Conservation (phyloP, 2,888 invertebrate genomes). For the Xanthostigma xanthostigma region DNA sequence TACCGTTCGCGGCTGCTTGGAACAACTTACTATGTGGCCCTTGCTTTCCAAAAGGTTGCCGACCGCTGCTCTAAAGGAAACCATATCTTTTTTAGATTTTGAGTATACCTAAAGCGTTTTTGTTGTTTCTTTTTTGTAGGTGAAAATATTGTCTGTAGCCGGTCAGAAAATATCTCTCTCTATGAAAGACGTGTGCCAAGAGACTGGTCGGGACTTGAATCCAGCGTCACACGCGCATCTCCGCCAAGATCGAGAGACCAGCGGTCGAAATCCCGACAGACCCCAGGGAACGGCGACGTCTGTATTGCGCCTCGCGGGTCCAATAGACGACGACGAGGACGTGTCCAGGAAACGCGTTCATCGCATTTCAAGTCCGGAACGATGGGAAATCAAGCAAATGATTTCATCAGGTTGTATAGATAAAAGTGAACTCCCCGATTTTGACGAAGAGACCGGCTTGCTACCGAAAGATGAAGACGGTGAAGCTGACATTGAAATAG, state of each 20-base stretch:
- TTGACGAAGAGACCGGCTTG: slow-evolving; percentile 90
- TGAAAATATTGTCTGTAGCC: slow-evolving; percentile 82
- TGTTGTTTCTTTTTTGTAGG: slow-evolving; percentile 24
- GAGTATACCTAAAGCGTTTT: slow-evolving; percentile 4
- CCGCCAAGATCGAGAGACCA: slow-evolving; percentile 46
- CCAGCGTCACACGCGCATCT: slow-evolving; percentile 56
- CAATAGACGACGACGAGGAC: slow-evolving; percentile 61
- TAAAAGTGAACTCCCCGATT: slow-evolving; percentile 89
- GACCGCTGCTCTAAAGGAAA: too few species aligned
- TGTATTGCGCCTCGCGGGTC: slow-evolving; percentile 25
- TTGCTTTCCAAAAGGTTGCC: too few species aligned
- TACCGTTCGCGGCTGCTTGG: too few species aligned
- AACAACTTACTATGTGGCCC: too few species aligned
- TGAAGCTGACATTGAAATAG: slow-evolving; percentile 96
- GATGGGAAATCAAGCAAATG: slow-evolving; percentile 98
- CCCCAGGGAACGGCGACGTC: slow-evolving; percentile 48
- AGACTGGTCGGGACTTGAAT: slow-evolving; percentile 86
- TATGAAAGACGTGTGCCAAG: slow-evolving; percentile 97
- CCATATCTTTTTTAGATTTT: slow-evolving; percentile 2
- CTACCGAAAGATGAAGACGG: slow-evolving; percentile 83
- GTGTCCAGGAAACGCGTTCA: slow-evolving; percentile 73
- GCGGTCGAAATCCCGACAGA: slow-evolving; percentile 82
- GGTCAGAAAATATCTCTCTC: slow-evolving; percentile 91
- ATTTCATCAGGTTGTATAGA: slow-evolving; percentile 83
- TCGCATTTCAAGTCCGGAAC: slow-evolving; percentile 87